Evolutionary conservation across 2,888 invertebrate genomes (phyloP).

Genomic region (Melinaea marsaeus): DNA sequence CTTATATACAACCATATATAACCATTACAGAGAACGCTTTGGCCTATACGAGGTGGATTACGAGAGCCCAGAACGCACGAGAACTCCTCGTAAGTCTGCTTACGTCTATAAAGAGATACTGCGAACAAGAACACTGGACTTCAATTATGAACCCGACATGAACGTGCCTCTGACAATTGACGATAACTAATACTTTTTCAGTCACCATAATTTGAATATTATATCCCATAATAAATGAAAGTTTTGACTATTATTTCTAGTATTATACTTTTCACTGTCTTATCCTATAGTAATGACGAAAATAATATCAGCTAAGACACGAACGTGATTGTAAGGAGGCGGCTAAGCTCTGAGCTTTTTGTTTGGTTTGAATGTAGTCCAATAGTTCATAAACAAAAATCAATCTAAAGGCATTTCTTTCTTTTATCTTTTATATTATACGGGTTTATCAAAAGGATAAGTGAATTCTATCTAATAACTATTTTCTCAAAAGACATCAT

Average conservation of each 20-base stretch:
- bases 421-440: too few relatives aligned
- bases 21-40: constrained; percentile 71
- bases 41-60: constrained; percentile 83
- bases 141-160: constrained; percentile 40
- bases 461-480: too few relatives aligned
- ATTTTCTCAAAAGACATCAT: too few relatives aligned
- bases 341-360: too few relatives aligned
- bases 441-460: too few relatives aligned
- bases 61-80: constrained; percentile 71
- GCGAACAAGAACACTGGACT: constrained; percentile 47
- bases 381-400: too few relatives aligned
- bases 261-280: not conserved
- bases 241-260: not conserved
- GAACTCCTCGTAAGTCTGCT: constrained; percentile 80
- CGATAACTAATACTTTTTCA: constrained; percentile 24
- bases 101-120: constrained; percentile 70
- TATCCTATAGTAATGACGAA: too few relatives aligned
- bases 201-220: too few relatives aligned
- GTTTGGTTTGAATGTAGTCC: too few relatives aligned
- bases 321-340: too few relatives aligned
- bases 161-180: constrained; percentile 31
- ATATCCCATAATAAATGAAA: not conserved
- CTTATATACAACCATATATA: not conserved
- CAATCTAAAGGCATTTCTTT: too few relatives aligned
- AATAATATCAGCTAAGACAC: too few relatives aligned